phyloP scores from a whole-genome alignment of 2,797 vertebrate genomes.

The Fundulus diaphanus region DNA sequence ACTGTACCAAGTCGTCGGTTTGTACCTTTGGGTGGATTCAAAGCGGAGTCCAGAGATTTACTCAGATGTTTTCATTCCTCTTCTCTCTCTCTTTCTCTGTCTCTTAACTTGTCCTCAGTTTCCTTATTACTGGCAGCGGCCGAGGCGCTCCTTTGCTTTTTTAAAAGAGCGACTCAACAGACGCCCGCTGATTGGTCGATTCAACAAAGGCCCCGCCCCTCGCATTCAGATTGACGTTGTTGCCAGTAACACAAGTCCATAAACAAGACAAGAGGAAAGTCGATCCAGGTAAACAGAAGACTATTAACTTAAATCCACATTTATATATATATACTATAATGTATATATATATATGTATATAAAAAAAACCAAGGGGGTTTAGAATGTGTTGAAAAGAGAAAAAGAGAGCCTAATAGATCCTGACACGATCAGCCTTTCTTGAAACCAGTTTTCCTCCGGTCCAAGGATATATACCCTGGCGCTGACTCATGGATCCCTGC shows the following conservation, averaged over 20 bases:
- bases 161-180: slow-evolving; percentile 24
- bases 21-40: slow-evolving; percentile 79
- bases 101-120: slow-evolving; percentile 14
- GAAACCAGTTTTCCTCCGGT: slow-evolving; percentile 19
- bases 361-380: neutral
- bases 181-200: slow-evolving; percentile 62
- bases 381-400: neutral
- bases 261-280: slow-evolving; percentile 82
- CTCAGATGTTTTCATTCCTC: slow-evolving; percentile 73
- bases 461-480: slow-evolving; percentile 37
- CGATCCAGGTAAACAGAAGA: slow-evolving; percentile 27
- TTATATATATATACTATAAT: neutral
- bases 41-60: slow-evolving; percentile 79
- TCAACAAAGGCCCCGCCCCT: slow-evolving; percentile 45
- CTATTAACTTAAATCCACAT: slow-evolving; percentile 1
- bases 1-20: slow-evolving; percentile 83
- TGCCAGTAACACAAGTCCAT: slow-evolving; percentile 87
- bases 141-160: slow-evolving; percentile 30
- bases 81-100: slow-evolving; percentile 44
- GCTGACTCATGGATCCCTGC: slow-evolving; percentile 64
- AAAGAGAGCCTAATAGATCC: neutral
- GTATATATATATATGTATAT: no score
- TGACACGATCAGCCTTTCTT: neutral
- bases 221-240: slow-evolving; percentile 76
- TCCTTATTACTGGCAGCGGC: slow-evolving; percentile 41